phyloP scores from a whole-genome alignment of 1,140 invertebrate species.

The Diabrotica undecimpunctata region DNA sequence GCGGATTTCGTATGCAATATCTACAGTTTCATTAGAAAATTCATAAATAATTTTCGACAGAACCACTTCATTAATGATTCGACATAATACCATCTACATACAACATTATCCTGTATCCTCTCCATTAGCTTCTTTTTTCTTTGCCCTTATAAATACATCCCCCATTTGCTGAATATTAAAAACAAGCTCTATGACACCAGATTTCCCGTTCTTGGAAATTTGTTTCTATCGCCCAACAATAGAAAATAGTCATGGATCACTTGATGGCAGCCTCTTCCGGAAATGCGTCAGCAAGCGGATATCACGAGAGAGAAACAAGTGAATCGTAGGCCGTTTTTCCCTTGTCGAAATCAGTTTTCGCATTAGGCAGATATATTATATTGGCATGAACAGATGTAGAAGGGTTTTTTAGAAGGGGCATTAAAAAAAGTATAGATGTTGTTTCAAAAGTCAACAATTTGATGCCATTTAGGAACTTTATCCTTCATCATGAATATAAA shows the following conservation, averaged over 20 bases:
- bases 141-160: slow-evolving; percentile 1
- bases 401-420: too few species aligned
- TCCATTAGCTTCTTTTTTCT: neutral
- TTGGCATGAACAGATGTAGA: too few species aligned
- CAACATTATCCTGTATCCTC: neutral
- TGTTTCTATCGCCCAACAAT: slow-evolving; percentile 19
- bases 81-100: too few species aligned
- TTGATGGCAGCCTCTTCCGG: slow-evolving; percentile 19
- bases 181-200: slow-evolving; percentile 7
- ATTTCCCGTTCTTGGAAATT: slow-evolving; percentile 19
- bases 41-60: too few species aligned
- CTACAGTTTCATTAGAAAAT: too few species aligned
- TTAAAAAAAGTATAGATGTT: too few species aligned
- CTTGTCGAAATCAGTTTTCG: neutral
- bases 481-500: too few species aligned
- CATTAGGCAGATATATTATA: neutral
- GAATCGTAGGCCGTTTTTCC: slow-evolving; percentile 13
- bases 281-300: slow-evolving; percentile 22
- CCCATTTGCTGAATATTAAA: slow-evolving; percentile 11
- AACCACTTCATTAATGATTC: too few species aligned
- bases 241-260: slow-evolving; percentile 22
- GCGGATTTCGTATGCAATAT: too few species aligned
- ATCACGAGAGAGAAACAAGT: slow-evolving; percentile 20
- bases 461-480: too few species aligned
- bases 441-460: too few species aligned